Base-by-base conservation (phyloP, 2,888 invertebrate genomes). In the Achlya flavicornis region DNA sequence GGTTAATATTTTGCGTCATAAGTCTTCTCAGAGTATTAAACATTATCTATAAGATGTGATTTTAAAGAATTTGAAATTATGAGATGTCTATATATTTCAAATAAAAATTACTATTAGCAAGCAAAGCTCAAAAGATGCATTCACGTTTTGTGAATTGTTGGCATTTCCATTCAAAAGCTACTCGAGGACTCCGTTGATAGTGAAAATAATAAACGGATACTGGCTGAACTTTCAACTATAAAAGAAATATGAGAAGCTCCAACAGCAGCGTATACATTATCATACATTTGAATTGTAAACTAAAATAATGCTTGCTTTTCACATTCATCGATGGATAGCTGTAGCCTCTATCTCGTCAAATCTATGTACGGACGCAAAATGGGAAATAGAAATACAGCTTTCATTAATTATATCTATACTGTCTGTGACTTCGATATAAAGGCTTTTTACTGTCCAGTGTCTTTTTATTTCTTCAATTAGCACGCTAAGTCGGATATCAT, bases 241-340 rank as follows among this genome's bases (percentile, higher is more conserved):
- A 58, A 58, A 33, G 33, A n/a, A 35, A 58, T 16, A 33, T 35
- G 58, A 64, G 58, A 53, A 61, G 16, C 46, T 57, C 61, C 53
- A 59, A 38, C 14, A 57, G 62, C 26, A 62, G 62, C 32, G 64
- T 58, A 66, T 65, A 65, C 58, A 69, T 73, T 74, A 72, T 66
- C 73, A 73, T 74, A 70, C 68, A 74, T 74, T 72, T 71, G 68
- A 74, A 74, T 74, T 62, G 65, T 59, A 66, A 61, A 62, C 62
- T n/a, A 57, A 61, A 66, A 70, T 46, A 66, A 66, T 66, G 61
- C 68, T 71, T 69, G 69, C 66, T 70, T 68, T 69, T 62, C 60
- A 57, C 33, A 61, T 60, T 63, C 10, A 38, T 59, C 19, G 19
- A 26, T 41, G 59, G 10, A 60, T 38, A 41, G n/a, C 41, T 58